Conservation (phyloP, 2,888 invertebrate species). For the Diadegma fenestrale region DNA sequence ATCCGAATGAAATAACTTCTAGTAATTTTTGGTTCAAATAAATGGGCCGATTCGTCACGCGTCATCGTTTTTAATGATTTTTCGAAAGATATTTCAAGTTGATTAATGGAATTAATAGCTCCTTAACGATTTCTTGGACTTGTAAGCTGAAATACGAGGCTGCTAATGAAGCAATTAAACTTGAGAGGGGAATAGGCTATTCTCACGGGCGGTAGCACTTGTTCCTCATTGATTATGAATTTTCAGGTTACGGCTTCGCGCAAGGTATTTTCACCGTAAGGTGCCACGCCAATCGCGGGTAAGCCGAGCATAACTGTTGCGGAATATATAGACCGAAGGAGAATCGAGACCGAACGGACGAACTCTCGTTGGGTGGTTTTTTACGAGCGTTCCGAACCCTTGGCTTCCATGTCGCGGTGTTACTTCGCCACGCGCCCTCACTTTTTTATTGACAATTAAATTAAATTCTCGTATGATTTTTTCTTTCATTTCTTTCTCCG, state of each 20-base stretch:
- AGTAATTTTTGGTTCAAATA: not conserved
- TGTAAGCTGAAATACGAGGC: not conserved
- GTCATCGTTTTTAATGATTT: not conserved
- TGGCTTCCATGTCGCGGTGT: slow-evolving; percentile 51
- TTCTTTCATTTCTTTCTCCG: slow-evolving; percentile 33
- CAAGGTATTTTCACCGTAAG: slow-evolving; percentile 27
- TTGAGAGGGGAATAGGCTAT: not conserved
- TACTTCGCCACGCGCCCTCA: slow-evolving; percentile 49
- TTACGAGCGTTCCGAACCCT: slow-evolving; percentile 59
- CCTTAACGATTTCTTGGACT: not conserved
- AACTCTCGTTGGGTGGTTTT: slow-evolving; percentile 50
- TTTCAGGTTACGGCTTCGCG: slow-evolving; percentile 32
- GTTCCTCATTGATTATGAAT: slow-evolving; percentile 28
- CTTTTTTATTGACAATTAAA: slow-evolving; percentile 63
- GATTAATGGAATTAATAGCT: not conserved
- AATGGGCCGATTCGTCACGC: not conserved
- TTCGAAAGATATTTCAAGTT: not conserved
- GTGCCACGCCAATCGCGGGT: slow-evolving; percentile 27
- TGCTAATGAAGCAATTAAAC: slow-evolving; percentile 29
- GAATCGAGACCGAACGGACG: slow-evolving; percentile 4
- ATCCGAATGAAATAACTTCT: not conserved
- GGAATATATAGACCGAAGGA: slow-evolving; percentile 28
- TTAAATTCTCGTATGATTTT: slow-evolving; percentile 52
- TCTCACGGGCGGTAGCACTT: slow-evolving; percentile 30
- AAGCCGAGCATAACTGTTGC: slow-evolving; percentile 22